Percentiles rank a stretch among this genome's conserved stretches.
Conservation (phyloP, 2,888 invertebrate genomes). For the Autographa pulchrina region DNA sequence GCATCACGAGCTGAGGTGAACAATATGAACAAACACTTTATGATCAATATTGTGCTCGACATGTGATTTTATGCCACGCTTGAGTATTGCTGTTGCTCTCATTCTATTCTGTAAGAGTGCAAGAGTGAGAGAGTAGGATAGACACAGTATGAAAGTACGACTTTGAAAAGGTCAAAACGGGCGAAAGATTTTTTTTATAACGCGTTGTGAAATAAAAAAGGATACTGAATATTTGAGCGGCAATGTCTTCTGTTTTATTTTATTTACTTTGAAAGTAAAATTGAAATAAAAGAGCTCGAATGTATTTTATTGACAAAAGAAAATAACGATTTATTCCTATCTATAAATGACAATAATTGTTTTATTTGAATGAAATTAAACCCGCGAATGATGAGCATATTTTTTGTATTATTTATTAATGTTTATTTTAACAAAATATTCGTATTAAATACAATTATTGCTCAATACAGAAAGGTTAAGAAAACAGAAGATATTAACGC, state of each 20-base stretch:
- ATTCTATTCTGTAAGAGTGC: slow-evolving; percentile 68
- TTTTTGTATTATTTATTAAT: slow-evolving; percentile 8
- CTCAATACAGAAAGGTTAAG: slow-evolving; percentile 72
- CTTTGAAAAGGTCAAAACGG: slow-evolving; percentile 69
- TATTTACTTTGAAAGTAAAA: slow-evolving; percentile 16
- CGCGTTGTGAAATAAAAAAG: slow-evolving; percentile 84
- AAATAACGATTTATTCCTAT: slow-evolving; percentile 15
- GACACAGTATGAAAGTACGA: slow-evolving; percentile 63
- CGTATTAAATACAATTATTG: slow-evolving; percentile 65
- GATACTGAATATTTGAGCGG: slow-evolving; percentile 75
- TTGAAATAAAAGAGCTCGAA: neutral
- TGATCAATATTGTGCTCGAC: slow-evolving; percentile 73
- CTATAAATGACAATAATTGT: slow-evolving; percentile 52
- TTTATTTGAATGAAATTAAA: slow-evolving; percentile 18
- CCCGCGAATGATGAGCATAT: slow-evolving; percentile 12
- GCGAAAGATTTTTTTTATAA: slow-evolving; percentile 84
- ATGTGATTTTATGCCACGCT: slow-evolving; percentile 76
- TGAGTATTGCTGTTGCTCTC: slow-evolving; percentile 68
- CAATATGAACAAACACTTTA: slow-evolving; percentile 65
- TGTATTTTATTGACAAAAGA: slow-evolving; percentile 3
- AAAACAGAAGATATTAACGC: slow-evolving; percentile 74
- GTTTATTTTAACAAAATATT: neutral
- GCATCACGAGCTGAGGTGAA: slow-evolving; percentile 82
- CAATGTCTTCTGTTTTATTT: slow-evolving; percentile 68
- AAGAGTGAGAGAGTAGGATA: slow-evolving; percentile 62